These are phyloP conservation scores for Neomicropteryx cornuta DNA, from an alignment of 1,140 invertebrate species.

Conservation along the genomic window DNA sequence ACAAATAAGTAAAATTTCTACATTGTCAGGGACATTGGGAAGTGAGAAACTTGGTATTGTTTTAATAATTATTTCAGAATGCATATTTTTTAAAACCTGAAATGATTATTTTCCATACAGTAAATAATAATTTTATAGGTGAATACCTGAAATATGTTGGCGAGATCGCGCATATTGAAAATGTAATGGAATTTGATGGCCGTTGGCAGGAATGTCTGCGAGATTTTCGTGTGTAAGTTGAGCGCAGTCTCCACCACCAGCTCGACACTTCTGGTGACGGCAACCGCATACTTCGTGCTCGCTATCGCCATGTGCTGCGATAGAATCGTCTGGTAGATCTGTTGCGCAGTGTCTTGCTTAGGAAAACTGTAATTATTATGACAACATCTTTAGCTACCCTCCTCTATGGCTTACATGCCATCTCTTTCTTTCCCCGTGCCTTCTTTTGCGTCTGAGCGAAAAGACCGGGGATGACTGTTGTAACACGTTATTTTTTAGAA, in stretches of 20 bases:
- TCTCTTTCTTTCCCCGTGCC: too few species aligned
- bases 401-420: too few species aligned
- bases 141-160: constrained; percentile 76
- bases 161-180: constrained; percentile 86
- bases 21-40: too few species aligned
- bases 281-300: constrained; percentile 50
- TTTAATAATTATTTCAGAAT: too few species aligned
- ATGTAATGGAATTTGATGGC: constrained; percentile 92
- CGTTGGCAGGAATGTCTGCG: constrained; percentile 73
- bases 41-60: too few species aligned
- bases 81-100: too few species aligned
- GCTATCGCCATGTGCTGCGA: constrained; percentile 63
- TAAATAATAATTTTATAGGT: background rate
- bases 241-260: constrained; percentile 62
- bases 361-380: constrained; percentile 77
- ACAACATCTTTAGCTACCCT: too few species aligned
- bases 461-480: too few species aligned
- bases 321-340: constrained; percentile 77
- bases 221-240: constrained; percentile 65
- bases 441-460: too few species aligned
- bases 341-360: constrained; percentile 62
- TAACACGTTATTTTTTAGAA: too few species aligned
- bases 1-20: too few species aligned
- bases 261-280: constrained; percentile 46
- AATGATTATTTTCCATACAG: too few species aligned